Percentiles rank a stretch among this genome's conserved stretches.
Conservation (phyloP, 2,888 invertebrate species). For the Drosophila incognita region DNA sequence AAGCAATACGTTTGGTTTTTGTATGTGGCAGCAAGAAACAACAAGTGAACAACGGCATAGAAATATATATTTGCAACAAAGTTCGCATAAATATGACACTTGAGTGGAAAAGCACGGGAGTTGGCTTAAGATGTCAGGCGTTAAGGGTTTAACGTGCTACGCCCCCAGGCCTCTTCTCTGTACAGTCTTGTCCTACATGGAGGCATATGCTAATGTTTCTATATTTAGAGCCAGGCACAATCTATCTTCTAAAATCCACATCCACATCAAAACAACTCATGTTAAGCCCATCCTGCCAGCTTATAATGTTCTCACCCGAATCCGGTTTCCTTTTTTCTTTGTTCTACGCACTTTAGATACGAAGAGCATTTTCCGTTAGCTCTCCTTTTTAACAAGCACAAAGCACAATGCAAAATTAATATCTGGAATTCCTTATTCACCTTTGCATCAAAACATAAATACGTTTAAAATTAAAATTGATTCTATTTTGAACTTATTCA, state of each 20-base stretch:
- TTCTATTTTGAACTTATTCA: not conserved
- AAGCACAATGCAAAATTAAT: not conserved
- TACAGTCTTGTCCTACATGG: slow-evolving; percentile 8
- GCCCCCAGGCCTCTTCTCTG: not conserved
- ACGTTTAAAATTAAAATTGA: not conserved
- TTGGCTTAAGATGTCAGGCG: slow-evolving; percentile 29
- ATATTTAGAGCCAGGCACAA: slow-evolving; percentile 21
- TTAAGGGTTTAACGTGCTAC: slow-evolving; percentile 28
- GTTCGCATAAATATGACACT: slow-evolving; percentile 60
- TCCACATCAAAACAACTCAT: slow-evolving; percentile 23
- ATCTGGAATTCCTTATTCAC: not conserved
- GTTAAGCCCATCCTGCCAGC: slow-evolving; percentile 19
- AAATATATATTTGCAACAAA: slow-evolving; percentile 53
- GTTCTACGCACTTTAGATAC: slow-evolving; percentile 8
- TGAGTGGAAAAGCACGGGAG: slow-evolving; percentile 31
- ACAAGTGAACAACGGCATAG: slow-evolving; percentile 23
- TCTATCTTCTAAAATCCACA: slow-evolving; percentile 18
- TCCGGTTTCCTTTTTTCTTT: not conserved
- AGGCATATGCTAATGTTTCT: slow-evolving; percentile 18
- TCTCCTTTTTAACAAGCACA: not conserved
- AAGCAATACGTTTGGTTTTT: slow-evolving; percentile 31
- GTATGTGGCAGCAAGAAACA: slow-evolving; percentile 28
- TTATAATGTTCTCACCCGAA: slow-evolving; percentile 15
- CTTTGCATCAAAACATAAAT: not conserved
- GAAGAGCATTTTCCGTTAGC: not conserved